phyloP scores from a whole-genome alignment of 2,888 invertebrate species.

The Parochlus steinenii region DNA sequence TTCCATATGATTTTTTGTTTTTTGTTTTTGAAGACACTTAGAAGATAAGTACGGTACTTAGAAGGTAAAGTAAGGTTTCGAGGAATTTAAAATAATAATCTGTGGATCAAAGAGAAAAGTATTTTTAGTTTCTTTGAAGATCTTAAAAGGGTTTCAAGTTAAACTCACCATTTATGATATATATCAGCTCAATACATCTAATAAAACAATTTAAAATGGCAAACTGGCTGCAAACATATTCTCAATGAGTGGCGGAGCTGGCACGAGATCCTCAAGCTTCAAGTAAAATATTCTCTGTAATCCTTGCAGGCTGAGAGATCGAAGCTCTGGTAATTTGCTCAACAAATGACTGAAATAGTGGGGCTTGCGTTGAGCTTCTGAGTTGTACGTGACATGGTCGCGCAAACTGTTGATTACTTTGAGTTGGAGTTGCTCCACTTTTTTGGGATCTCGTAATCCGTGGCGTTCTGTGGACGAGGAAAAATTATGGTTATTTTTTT shows the following conservation, averaged over 20 bases:
- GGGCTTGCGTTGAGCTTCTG: slow-evolving; percentile 73
- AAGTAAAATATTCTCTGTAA: slow-evolving; percentile 87
- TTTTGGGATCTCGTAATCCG: slow-evolving; percentile 77
- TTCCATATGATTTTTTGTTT: no score
- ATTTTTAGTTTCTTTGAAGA: no score
- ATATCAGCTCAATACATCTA: no score
- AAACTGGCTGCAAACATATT: slow-evolving; percentile 90
- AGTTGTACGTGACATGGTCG: slow-evolving; percentile 89
- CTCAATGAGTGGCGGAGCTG: slow-evolving; percentile 83
- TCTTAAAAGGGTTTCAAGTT: no score
- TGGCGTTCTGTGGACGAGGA: slow-evolving; percentile 58
- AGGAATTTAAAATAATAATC: no score
- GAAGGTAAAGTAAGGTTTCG: no score
- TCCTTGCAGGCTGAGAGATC: slow-evolving; percentile 84
- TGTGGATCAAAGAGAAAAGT: no score
- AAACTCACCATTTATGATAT: no score
- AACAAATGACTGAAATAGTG: slow-evolving; percentile 88
- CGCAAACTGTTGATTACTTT: slow-evolving; percentile 89
- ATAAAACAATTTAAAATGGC: slow-evolving; percentile 68
- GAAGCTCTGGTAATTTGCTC: slow-evolving; percentile 81
- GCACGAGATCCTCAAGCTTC: slow-evolving; percentile 81
- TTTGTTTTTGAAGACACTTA: no score
- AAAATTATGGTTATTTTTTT: not conserved
- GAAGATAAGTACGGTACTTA: no score
- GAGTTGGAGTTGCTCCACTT: slow-evolving; percentile 90